Conservation (phyloP, 2,797 vertebrate species). For the Chaetophractus vellerosus region DNA sequence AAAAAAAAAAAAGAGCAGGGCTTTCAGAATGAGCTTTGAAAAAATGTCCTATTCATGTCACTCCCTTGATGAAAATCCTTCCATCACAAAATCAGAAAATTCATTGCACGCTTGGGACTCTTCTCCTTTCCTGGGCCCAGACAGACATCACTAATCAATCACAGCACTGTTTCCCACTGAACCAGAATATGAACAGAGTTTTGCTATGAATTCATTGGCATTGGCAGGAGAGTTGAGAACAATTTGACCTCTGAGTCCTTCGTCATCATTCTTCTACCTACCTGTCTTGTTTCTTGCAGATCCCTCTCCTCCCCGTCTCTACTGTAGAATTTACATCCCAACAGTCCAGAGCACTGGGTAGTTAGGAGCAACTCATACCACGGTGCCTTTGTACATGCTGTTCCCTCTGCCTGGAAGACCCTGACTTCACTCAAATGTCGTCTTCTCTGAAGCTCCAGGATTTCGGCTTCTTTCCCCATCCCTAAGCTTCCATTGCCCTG, state of each 20-base stretch:
- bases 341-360: fast-evolving
- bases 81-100: not conserved
- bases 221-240: not conserved
- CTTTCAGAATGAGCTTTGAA: not conserved
- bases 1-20: not conserved
- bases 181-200: not conserved
- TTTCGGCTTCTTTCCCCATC: not conserved
- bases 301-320: no score
- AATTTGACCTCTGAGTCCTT: not conserved
- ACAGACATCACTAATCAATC: constrained; percentile 47
- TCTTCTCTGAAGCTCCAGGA: not conserved
- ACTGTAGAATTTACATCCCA: not conserved
- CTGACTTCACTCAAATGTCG: not conserved
- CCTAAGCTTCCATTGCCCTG: not conserved
- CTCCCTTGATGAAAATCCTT: not conserved
- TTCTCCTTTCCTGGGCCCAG: not conserved
- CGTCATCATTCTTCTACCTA: not conserved
- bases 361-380: not conserved
- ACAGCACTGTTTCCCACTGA: not conserved
- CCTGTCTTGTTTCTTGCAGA: not conserved
- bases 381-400: not conserved
- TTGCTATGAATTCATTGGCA: not conserved
- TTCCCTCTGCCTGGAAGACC: not conserved
- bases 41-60: not conserved
- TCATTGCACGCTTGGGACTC: not conserved